Evolutionary conservation across 2,888 invertebrate genomes (phyloP).

Genomic region (Lithophane leautieri): DNA sequence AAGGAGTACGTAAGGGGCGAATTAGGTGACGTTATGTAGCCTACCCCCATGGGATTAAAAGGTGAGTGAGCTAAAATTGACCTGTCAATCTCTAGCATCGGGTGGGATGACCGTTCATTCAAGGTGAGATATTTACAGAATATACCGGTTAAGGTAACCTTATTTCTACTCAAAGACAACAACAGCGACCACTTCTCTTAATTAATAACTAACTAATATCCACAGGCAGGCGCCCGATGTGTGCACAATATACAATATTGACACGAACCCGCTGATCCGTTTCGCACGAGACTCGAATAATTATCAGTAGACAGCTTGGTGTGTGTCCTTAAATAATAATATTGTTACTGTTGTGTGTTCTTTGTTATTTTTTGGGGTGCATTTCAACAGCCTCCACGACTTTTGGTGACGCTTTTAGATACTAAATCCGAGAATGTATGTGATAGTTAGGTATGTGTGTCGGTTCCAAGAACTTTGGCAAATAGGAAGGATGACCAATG

Average conservation of each 20-base stretch:
- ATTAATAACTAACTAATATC: conserved; percentile 54
- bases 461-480: neutral
- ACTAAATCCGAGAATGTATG: neutral
- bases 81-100: too few relatives aligned
- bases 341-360: neutral
- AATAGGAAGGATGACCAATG: neutral
- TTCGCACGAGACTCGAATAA: conserved; percentile 43
- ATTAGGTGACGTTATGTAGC: too few relatives aligned
- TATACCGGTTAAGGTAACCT: neutral
- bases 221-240: conserved; percentile 14
- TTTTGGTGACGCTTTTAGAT: neutral
- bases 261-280: conserved; percentile 20
- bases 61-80: too few relatives aligned
- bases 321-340: neutral
- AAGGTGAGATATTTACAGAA: too few relatives aligned
- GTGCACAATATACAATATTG: conserved; percentile 52
- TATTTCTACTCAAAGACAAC: conserved; percentile 6
- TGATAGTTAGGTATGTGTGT: neutral
- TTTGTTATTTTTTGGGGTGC: neutral
- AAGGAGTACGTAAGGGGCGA: too few relatives aligned
- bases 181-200: conserved; percentile 39
- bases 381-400: neutral
- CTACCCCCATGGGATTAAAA: too few relatives aligned
- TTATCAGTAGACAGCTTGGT: conserved; percentile 3
- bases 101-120: too few relatives aligned